phyloP scores from a whole-genome alignment of 2,113 vertebrate species.

The Gambusia affinis region DNA sequence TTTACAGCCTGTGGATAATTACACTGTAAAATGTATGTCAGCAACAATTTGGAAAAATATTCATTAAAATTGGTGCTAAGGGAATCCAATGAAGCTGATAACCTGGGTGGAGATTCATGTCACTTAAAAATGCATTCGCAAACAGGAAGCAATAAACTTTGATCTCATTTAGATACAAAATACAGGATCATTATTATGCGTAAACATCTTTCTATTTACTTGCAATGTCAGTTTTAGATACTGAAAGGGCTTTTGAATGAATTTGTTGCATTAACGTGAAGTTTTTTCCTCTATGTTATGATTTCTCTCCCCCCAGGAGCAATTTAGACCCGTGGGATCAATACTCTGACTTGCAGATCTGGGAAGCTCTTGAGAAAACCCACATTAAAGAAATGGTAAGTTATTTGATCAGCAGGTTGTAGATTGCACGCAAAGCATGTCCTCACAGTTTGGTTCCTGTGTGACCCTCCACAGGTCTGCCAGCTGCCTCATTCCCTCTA shows the following conservation, averaged over 20 bases:
- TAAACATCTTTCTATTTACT: background rate
- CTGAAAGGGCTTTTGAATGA: background rate
- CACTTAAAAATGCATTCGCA: background rate
- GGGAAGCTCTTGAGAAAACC: conserved; percentile 82
- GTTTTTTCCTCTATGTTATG: conserved; percentile 4
- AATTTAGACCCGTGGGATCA: conserved; percentile 83
- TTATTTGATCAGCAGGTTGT: background rate
- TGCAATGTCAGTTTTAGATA: background rate
- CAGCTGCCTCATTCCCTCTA: conserved; percentile 79
- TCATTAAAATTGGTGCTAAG: no score
- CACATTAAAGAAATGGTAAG: conserved; percentile 83
- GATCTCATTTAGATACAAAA: background rate
- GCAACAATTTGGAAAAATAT: background rate
- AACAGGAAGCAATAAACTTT: background rate
- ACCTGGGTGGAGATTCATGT: background rate
- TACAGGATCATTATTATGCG: background rate
- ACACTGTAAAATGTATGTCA: background rate
- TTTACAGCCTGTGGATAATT: background rate
- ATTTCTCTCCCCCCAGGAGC: conserved; percentile 65
- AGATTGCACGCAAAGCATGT: background rate
- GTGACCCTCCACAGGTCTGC: conserved; percentile 69
- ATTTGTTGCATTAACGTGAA: background rate
- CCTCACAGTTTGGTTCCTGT: background rate
- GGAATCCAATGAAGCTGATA: background rate
- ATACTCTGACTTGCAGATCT: conserved; percentile 80